A percentile compares a stretch with the other conserved stretches of the same genome.
phyloP scores from a whole-genome alignment of 2,113 vertebrate species.

The human region DNA sequence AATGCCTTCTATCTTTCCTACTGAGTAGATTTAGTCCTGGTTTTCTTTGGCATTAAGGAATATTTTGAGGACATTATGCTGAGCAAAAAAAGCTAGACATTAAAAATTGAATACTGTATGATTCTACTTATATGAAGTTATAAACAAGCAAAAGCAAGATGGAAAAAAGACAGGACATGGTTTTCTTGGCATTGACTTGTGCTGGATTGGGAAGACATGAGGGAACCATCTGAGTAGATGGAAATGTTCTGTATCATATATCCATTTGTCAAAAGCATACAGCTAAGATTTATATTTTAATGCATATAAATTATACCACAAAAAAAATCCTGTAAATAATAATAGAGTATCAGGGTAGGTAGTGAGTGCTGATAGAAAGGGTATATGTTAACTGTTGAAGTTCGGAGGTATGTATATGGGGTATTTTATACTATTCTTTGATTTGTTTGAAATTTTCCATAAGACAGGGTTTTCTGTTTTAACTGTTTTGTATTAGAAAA shows the following conservation, averaged over 20 bases:
- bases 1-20: conserved; percentile 4
- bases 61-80: conserved; percentile 41
- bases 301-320: neutral
- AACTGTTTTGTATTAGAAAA: conserved; percentile 33
- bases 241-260: neutral
- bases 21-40: neutral
- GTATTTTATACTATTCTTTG: neutral
- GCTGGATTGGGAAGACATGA: neutral
- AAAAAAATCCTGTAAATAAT: neutral
- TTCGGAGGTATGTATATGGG: neutral
- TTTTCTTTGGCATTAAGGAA: conserved; percentile 53
- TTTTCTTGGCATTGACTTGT: neutral
- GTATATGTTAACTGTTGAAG: neutral
- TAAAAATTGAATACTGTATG: conserved; percentile 3
- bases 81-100: conserved; percentile 12
- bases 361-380: neutral
- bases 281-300: neutral
- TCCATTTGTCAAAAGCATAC: neutral
- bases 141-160: conserved; percentile 7
- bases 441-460: conserved; percentile 42
- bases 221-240: neutral
- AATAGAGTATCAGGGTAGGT: neutral
- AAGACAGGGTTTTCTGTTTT: neutral
- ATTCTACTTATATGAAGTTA: conserved; percentile 14
- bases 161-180: neutral